Base-by-base conservation (phyloP, 2,113 vertebrate genomes). In the Butorides virescens region DNA sequence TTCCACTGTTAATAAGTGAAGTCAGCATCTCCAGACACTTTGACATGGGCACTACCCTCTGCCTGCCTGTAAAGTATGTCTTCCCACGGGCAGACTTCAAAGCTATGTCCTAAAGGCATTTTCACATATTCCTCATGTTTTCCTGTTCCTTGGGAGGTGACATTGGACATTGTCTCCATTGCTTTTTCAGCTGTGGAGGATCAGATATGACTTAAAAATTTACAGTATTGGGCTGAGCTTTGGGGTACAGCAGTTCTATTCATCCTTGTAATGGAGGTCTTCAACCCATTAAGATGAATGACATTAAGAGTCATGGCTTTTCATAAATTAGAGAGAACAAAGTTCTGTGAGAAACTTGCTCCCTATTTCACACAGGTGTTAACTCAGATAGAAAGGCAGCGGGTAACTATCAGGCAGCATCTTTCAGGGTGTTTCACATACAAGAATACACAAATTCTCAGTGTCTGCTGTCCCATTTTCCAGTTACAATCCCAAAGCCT, bases 11-110 rank as follows among this genome's bases (percentile, higher is more conserved):
- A 59, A 23, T 32, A 72, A 78, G 22, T 29, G 42, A 85, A 72
- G 23, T 68, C 88, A 82, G 11, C 14, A 47, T 23, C 44, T 85
- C 36, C 17, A 36, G 42, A 53, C 20, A 23, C 17, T 37, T 85
- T n/a, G 47, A 30, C 22, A 42, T 0, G 0, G 77, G 20, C 47
- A 34, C 7, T 71, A 32, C 25, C 12, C 10, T 76, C 50, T 49
- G 3, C 27, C 26, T 63, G 21, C 29, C 32, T 61, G 7, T 59
- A 50, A 80, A 74, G 30, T 32, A 74, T 66, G 6, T 34, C 58
- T 88, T 88, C 34, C 20, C 8, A 7, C 30, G 36, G 39, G 11
- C 2, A 7, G 22, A 47, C 11, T 90, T 25, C 26, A 88, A 82
- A 88, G 18, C 34, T 59, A 37, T 30, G 29, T 67, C 36, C 20